These are phyloP conservation scores for Cyclargus thomasi DNA, from an alignment of 1,140 invertebrate species.

Conservation along the genomic window DNA sequence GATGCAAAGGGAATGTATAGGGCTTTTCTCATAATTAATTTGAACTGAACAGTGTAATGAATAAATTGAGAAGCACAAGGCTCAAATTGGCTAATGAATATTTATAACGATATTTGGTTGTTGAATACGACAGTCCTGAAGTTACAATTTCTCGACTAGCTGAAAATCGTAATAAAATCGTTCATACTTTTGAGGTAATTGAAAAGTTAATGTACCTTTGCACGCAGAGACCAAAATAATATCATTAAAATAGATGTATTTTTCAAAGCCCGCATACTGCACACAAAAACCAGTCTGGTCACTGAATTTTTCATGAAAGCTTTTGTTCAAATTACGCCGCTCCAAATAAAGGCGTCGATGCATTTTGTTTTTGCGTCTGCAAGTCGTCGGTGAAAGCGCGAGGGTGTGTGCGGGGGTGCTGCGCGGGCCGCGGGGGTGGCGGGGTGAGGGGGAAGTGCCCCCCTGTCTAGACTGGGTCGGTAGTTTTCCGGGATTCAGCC, in stretches of 20 bases:
- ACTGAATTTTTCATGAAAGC: conserved; percentile 27
- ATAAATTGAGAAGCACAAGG: no score
- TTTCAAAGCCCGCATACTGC: background rate
- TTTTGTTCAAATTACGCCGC: conserved; percentile 52
- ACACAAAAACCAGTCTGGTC: conserved; percentile 15
- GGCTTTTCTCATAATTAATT: no score
- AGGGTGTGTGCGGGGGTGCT: conserved; percentile 40
- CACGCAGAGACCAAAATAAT: background rate
- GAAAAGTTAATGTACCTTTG: no score
- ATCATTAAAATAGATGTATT: background rate
- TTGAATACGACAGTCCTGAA: no score
- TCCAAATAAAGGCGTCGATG: conserved; percentile 56
- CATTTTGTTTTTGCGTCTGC: conserved; percentile 69
- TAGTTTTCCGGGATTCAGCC: conserved; percentile 74
- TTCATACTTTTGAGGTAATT: no score
- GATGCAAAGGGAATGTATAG: no score
- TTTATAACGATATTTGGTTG: no score
- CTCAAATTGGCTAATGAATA: no score
- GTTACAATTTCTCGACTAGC: no score
- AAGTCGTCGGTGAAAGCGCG: conserved; percentile 69
- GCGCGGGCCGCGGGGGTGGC: conserved; percentile 28
- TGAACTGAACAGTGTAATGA: no score
- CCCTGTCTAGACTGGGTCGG: conserved; percentile 74
- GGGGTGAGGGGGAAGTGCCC: conserved; percentile 61
- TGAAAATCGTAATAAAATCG: no score